These are phyloP conservation scores for Drosophila maculinotata DNA, from an alignment of 2,888 invertebrate species.

Conservation along the genomic window DNA sequence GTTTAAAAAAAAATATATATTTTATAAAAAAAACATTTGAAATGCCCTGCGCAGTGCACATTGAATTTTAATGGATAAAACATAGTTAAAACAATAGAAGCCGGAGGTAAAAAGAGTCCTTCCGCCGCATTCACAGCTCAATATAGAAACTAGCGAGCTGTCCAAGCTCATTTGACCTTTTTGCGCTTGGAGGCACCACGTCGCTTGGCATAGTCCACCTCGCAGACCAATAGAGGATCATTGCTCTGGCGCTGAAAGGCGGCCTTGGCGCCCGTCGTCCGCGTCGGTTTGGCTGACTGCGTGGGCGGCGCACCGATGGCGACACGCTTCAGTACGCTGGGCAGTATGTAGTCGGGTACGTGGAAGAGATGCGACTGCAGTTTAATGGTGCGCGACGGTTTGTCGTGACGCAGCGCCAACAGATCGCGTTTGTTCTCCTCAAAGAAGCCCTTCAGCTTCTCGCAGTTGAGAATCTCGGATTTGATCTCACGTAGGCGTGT, in stretches of 20 bases:
- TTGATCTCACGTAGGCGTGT: constrained; percentile 98
- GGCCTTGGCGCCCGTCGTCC: constrained; percentile 76
- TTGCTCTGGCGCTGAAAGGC: constrained; percentile 80
- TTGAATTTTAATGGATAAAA: no score
- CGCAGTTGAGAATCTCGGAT: constrained; percentile 95
- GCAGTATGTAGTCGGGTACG: constrained; percentile 96
- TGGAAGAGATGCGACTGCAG: constrained; percentile 94
- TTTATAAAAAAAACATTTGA: no score
- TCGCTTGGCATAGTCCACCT: constrained; percentile 82
- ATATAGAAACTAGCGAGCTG: background rate
- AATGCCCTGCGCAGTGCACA: no score
- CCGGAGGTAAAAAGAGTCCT: no score
- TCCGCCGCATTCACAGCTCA: no score
- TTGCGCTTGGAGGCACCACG: constrained; percentile 35
- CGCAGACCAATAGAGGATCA: constrained; percentile 83
- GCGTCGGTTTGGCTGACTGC: constrained; percentile 40
- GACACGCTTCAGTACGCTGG: constrained; percentile 90
- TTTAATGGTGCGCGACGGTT: constrained; percentile 93
- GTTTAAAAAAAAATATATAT: no score
- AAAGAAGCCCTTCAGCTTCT: constrained; percentile 96
- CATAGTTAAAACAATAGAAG: no score
- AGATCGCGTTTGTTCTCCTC: constrained; percentile 96
- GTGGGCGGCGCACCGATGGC: constrained; percentile 71
- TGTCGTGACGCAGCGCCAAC: constrained; percentile 93
- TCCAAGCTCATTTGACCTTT: constrained; percentile 25